Base-by-base conservation (phyloP, 2,888 invertebrate species). In the Eristalis intricaria region DNA sequence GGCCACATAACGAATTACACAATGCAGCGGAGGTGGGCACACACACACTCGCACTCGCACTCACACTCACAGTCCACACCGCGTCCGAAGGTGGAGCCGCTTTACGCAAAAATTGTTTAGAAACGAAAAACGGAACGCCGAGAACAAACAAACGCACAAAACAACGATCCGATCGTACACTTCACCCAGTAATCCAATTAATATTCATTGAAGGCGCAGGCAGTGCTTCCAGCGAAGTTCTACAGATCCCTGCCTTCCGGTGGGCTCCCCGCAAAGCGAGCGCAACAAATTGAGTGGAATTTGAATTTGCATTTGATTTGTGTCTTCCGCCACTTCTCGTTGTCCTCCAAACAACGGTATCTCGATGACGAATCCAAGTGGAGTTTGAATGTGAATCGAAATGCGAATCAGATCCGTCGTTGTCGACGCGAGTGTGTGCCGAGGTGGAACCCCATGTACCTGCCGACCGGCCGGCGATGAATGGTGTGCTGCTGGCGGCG, bases 151-250 rank as follows among this genome's bases (percentile, higher is more conserved):
- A 19, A 8, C 50, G 7, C 19, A 8, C 43, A 50, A 50, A 50
- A 19, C 50, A 26, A 60, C 60, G 13, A 69, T 60, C 22, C 40
- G 40, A 38, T 26, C 26, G 71, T 26, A 71, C 32, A 32, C 71
- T 61, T 71, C 19, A 43, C 40, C 68, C 61, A 61, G 76, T 76
- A 40, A 68, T 68, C 68, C 76, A 76, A 76, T 68, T 76, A 61
- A 50, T 68, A 61, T 68, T 76, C 76, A 61, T 68, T 68, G 60
- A 68, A 22, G 68, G 26, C 26, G 22, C 35, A 65, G 23, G 22
- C 38, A 56, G 26, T 35, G 32, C 35, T 70, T 70, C 60, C 60
- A 70, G 70, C 70, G 60, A 70, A 60, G 58, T 58, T 15, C 13
- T 40, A 32, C 13, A 29, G 60, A 22, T n/a, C 29, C 60, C 38